Conservation (phyloP, 2,113 vertebrate genomes). For the Ameiurus melas region DNA sequence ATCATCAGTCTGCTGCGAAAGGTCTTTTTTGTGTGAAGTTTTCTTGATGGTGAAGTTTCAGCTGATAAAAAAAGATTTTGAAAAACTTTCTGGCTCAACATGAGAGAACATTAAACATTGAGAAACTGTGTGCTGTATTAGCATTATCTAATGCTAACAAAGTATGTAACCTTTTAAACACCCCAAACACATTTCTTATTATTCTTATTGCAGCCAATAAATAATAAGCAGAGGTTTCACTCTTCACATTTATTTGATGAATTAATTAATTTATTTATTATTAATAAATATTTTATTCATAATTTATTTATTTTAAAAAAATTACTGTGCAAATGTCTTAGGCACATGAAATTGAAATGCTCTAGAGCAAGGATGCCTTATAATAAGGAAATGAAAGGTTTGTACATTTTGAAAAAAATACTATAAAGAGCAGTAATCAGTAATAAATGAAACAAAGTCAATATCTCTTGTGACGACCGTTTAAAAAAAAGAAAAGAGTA, state of each 20-base stretch:
- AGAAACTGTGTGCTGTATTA: background rate
- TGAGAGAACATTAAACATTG: background rate
- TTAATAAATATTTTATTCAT: no score
- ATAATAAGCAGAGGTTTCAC: background rate
- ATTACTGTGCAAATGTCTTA: no score
- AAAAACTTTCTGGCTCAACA: background rate
- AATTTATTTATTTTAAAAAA: no score
- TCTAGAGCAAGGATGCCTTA: no score
- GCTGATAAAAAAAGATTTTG: background rate
- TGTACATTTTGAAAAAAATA: no score
- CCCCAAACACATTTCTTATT: background rate
- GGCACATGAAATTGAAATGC: no score
- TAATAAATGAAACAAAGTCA: no score
- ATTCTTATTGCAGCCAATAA: background rate
- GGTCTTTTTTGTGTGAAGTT: background rate
- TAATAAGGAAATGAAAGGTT: no score
- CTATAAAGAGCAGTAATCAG: no score
- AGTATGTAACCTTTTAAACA: background rate
- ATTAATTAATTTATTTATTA: no score
- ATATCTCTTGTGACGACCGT: no score
- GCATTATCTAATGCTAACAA: background rate
- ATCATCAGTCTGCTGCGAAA: background rate
- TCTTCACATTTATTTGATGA: background rate
- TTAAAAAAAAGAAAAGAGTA: no score
- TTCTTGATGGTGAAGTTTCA: conserved; percentile 6